Conservation (phyloP, 2,113 vertebrate species). For the Gymnobelideus leadbeateri region DNA sequence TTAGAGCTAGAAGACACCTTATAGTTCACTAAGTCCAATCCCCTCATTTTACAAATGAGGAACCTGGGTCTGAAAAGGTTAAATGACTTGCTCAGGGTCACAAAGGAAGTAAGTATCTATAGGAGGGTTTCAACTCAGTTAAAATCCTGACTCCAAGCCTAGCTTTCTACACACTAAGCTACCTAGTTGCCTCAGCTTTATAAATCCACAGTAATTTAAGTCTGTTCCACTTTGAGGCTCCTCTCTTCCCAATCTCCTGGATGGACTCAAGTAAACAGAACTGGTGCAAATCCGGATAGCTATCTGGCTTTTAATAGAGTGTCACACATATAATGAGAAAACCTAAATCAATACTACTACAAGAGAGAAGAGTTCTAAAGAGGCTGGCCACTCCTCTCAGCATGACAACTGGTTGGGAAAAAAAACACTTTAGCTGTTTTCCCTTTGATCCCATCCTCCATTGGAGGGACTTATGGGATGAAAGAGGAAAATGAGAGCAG, state of each 20-base stretch:
- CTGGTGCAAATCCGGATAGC: neutral
- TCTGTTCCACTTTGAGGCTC: neutral
- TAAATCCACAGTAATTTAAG: neutral
- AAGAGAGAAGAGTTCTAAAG: neutral
- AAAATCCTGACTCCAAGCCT: neutral
- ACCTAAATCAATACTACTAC: neutral
- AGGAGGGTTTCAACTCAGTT: neutral
- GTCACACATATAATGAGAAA: neutral
- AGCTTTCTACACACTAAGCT: neutral
- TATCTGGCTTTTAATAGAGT: neutral
- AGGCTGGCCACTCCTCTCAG: neutral
- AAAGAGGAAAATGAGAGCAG: neutral
- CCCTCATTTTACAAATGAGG: neutral
- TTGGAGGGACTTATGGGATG: neutral
- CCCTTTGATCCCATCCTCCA: neutral
- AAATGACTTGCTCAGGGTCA: neutral
- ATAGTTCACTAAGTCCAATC: neutral
- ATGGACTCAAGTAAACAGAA: constrained; percentile 2
- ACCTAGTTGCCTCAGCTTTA: neutral
- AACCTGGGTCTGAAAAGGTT: neutral
- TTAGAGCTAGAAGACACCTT: neutral
- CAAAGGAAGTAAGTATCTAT: neutral
- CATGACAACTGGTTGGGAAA: neutral
- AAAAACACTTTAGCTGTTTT: neutral
- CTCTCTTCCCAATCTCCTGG: neutral